Base-by-base conservation (phyloP, 1,140 invertebrate genomes). In the Lethocerus indicus region DNA sequence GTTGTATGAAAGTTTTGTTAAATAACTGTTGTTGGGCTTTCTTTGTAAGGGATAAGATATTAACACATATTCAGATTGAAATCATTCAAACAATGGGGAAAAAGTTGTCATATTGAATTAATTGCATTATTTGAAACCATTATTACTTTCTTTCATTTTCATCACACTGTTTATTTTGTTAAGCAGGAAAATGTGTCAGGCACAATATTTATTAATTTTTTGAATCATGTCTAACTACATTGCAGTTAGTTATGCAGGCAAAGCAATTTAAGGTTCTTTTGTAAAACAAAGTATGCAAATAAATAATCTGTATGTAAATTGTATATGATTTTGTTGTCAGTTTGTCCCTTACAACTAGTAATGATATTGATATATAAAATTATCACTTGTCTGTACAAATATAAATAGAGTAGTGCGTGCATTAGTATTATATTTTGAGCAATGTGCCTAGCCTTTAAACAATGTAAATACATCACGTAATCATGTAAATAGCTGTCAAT, bases 401-500 rank as follows among this genome's bases (percentile, higher is more conserved):
- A 48, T 39, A 37, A 23, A 36, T n/a, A 48, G n/a, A 36, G 21
- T 16, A 37, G 25, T 18, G 27, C 20, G 40, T 25, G 35, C 35
- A 39, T 48, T 48, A 39, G 40, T 25, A 44, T 44, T 44, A 16
- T 44, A 27, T 28, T 44, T 25, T 26, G 20, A 39, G 32, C 36
- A 48, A 48, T 48, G 47, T 48, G 47, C 47, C 47, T 48, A 48
- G 47, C 47, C 47, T 47, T 47, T 14, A 37, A 48, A 39, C 9
- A 16, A 20, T 37, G 26, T 39, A 48, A 26, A 48, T 37, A 48
- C 32, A 48, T 48, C 32, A 48, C 36, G 20, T 37, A 18, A 18
- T 25, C 29, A 27, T 48, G 47, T 48, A 48, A 39, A 48, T 48
- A 48, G 2, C 21, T 48, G 47, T 48, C 47, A 48, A 48, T 48